Evolutionary conservation across 2,797 vertebrate genomes (phyloP), one percentile per base, ranked within the genome.

Genomic region (Bradypodion pumilum): DNA sequence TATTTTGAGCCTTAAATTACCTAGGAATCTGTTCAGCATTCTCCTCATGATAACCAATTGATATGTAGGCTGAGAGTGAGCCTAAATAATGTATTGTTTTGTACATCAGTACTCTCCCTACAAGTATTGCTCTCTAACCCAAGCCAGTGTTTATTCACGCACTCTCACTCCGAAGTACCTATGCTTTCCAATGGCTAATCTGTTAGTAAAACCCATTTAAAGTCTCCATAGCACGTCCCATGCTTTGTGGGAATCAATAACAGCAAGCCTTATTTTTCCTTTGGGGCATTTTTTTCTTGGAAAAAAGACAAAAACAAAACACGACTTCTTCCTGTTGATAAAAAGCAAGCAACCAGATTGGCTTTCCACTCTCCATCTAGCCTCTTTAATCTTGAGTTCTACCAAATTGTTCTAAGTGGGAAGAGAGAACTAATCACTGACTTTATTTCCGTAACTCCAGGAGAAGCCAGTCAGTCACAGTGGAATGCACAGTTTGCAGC

Each of bases 381-480:
- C 89, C 84, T 94, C 87, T 87, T 92, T 95, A 94, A 95, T 94
- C 93, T 88, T 63, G 93, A 82, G 85, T 82, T 90, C 93, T 93
- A 94, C 93, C 93, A 70, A 85, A 83, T 81, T 84, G 89, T 90
- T 92, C 91, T 91, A 92, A 95, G 94, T 85, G 92, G 90, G 93
- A 94, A 93, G 92, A 94, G 49, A 74, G 77, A 90, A 92, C 91
- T 0, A 92, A 85, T 85, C 89, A 89, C 91, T 91, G 81, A 93
- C 90, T 69, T 90, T 86, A 89, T 83, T 93, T 82, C 91, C 86
- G 3, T 72, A 85, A 92, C 84, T 89, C 86, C 90, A 92, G 82
- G 77, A 88, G 90, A 91, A 87, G 88, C 85, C 84, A 83, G 62
- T 1, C 16, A 4, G n/a, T 23, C 1, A 4, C 4, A 8, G 9